These are phyloP conservation scores for Chionomys nivalis DNA, from an alignment of 2,113 vertebrate genomes.

Conservation along the genomic window DNA sequence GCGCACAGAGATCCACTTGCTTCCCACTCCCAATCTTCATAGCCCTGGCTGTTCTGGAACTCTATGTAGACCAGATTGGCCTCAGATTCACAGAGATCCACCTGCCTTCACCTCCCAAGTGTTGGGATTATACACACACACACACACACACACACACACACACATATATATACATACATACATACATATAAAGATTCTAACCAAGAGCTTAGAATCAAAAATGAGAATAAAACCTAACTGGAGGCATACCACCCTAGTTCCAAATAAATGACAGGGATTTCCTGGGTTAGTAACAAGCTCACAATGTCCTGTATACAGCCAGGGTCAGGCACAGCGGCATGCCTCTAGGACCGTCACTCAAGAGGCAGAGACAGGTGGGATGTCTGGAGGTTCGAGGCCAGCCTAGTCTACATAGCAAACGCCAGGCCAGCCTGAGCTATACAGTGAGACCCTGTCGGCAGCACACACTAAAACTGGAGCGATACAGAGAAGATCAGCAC, in stretches of 20 bases:
- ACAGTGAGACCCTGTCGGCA: neutral
- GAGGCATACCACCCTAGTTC: slow-evolving; percentile 31
- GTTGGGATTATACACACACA: too few relatives aligned
- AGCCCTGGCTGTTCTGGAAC: too few relatives aligned
- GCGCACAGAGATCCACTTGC: neutral
- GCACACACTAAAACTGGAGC: too few relatives aligned
- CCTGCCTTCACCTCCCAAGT: too few relatives aligned
- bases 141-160: too few relatives aligned
- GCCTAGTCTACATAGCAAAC: neutral
- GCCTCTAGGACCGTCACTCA: neutral
- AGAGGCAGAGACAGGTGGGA: neutral
- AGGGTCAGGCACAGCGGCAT: neutral
- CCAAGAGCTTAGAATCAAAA: slow-evolving; percentile 55
- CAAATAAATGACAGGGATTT: slow-evolving; percentile 47
- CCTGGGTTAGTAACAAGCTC: neutral
- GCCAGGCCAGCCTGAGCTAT: neutral
- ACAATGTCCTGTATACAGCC: neutral
- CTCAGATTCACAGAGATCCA: too few relatives aligned
- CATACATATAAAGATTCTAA: too few relatives aligned
- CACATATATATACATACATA: too few relatives aligned
- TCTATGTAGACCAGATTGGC: neutral
- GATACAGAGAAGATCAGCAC: too few relatives aligned
- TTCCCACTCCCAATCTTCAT: neutral
- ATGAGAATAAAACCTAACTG: slow-evolving; percentile 51
- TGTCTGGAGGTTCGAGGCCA: neutral